Conservation (phyloP, 1,140 invertebrate species). For the Leptopilina clavipes region DNA sequence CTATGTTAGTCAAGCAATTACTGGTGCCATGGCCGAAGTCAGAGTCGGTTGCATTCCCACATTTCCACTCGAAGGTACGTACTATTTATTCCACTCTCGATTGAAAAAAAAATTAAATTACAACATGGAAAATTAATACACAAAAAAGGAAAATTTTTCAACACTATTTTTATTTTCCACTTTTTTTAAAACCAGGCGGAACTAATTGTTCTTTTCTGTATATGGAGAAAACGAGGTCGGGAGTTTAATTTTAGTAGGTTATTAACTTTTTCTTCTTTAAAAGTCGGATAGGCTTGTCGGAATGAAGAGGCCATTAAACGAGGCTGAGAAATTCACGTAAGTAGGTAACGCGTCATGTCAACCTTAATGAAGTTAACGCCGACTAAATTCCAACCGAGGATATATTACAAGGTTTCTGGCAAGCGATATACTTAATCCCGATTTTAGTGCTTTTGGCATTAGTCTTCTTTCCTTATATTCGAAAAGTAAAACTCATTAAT, state of each 20-base stretch:
- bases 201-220: background rate
- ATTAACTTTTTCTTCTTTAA: conserved; percentile 18
- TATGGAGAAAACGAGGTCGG: background rate
- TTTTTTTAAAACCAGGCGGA: background rate
- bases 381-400: conserved; percentile 10
- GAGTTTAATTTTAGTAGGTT: background rate
- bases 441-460: conserved; percentile 11
- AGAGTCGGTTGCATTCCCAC: conserved; percentile 88
- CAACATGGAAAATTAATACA: too few species aligned
- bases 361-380: conserved; percentile 22
- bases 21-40: conserved; percentile 86
- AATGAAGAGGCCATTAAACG: background rate
- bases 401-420: background rate
- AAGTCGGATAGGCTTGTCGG: background rate
- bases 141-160: too few species aligned
- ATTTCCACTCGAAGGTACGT: conserved; percentile 82
- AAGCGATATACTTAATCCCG: conserved; percentile 16
- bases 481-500: background rate
- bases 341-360: background rate
- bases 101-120: too few species aligned
- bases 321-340: conserved; percentile 9
- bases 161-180: background rate
- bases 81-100: too few species aligned
- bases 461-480: conserved; percentile 13
- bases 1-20: conserved; percentile 88